Percentiles rank a stretch among this genome's conserved stretches.
phyloP scores from a whole-genome alignment of 1,140 invertebrate species.

The Camponotus floridanus region DNA sequence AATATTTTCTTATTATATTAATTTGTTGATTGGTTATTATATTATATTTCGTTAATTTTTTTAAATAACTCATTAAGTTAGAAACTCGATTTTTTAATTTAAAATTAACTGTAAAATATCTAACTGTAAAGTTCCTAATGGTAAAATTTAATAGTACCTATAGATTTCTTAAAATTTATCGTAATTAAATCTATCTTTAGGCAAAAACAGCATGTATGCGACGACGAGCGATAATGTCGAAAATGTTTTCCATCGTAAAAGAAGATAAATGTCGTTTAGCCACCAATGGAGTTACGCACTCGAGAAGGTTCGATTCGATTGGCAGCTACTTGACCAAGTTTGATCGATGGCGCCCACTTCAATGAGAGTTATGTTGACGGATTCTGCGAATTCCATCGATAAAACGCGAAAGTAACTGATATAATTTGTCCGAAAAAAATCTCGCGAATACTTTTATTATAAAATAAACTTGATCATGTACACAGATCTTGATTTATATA shows the following conservation, averaged over 20 bases:
- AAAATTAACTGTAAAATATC: too few species aligned
- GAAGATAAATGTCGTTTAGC: conserved; percentile 60
- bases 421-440: conserved; percentile 52
- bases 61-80: not conserved
- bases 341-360: conserved; percentile 67
- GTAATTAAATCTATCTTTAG: not conserved
- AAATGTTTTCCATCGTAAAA: conserved; percentile 41
- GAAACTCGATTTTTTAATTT: too few species aligned
- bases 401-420: conserved; percentile 40
- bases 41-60: not conserved
- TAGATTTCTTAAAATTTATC: not conserved
- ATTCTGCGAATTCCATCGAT: conserved; percentile 67
- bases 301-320: conserved; percentile 66
- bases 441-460: not conserved
- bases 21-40: not conserved
- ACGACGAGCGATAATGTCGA: conserved; percentile 46
- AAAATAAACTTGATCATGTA: not conserved
- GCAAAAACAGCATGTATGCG: not conserved
- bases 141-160: not conserved
- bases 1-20: not conserved
- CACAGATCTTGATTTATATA: not conserved
- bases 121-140: not conserved
- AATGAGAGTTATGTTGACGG: conserved; percentile 61
- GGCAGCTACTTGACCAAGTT: conserved; percentile 65
- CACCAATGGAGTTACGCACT: conserved; percentile 56